A percentile compares a stretch with the other conserved stretches of the same genome.
Evolutionary conservation across 2,888 invertebrate species (phyloP).

Genomic region (Apamea crenata): DNA sequence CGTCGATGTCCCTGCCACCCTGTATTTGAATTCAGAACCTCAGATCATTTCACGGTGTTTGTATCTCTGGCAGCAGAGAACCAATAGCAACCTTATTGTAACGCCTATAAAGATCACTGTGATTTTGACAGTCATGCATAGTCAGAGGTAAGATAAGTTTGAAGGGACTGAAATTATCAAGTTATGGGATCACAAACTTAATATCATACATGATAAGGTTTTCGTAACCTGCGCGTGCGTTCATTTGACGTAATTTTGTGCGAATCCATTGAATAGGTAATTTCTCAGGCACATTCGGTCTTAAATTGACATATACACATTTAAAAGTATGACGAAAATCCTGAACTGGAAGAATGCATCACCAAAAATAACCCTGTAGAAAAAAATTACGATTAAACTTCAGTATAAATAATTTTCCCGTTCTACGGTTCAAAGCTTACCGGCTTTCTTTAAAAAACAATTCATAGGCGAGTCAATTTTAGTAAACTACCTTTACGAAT

Average conservation of each 20-base stretch:
- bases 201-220: not conserved
- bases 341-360: too few relatives aligned
- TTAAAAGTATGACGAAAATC: not conserved
- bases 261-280: not conserved
- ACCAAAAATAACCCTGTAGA: not conserved
- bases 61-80: not conserved
- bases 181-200: not conserved
- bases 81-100: not conserved
- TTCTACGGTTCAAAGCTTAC: not conserved
- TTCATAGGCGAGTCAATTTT: not conserved
- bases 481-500: not conserved
- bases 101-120: not conserved
- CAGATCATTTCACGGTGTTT: not conserved
- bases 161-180: too few relatives aligned
- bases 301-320: not conserved
- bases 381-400: not conserved
- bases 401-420: not conserved
- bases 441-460: not conserved
- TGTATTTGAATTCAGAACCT: not conserved
- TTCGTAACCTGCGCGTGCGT: not conserved
- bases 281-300: not conserved
- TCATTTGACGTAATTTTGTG: not conserved
- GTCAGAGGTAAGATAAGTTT: not conserved
- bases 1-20: too few relatives aligned
- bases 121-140: not conserved